Evolutionary conservation across 1,140 invertebrate species (phyloP), one percentile per base, ranked within the genome.

Genomic region (Phymastichus coffea): DNA sequence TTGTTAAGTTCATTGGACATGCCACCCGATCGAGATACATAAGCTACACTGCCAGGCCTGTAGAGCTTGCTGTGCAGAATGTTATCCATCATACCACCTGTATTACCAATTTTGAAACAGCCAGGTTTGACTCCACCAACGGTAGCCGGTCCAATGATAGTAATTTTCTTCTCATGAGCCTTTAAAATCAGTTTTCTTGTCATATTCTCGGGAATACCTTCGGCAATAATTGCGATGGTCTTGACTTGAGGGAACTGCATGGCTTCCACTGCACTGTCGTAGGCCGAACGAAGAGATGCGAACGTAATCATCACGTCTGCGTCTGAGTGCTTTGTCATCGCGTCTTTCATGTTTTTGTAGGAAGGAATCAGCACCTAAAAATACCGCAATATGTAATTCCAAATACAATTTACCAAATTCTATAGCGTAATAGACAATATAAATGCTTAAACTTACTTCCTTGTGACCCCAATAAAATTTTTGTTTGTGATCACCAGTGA

Each of bases 1-100:
- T 99, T 99, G 81, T 99, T 99, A 49, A 99, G 81, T 79, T 99
- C 98, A 74, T 99, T 99, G 4, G 95, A 98, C 97, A 99, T 99
- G 17, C 97, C 97, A 47, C 97, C 97, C 1, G 97, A 99, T 49
- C 97, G 86, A 0, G 96, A 98, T 6, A 99, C 97, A 73, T 99
- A 99, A 0, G 96, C 97, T 41, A 98, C 93, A 78, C 94, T 97
- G 70, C 97, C 97, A 19, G 96, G 89, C 38, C 97, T 80, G 78
- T 99, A 99, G 0, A 99, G 81, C 80, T 97, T 99, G 38, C 95
- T 98, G 65, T 98, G 92, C 2, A 99, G 80, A 69, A 99, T 98
- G 73, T 99, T 99, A 74, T 99, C 97, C 85, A 99, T 93, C 97
- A 99, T 99, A 46, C 97, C 97, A 2, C 96, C 97, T 10, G 97